A percentile compares a stretch with the other conserved stretches of the same genome.
Conservation (phyloP, 1,140 invertebrate species). For the Matsumurasca onukii region DNA sequence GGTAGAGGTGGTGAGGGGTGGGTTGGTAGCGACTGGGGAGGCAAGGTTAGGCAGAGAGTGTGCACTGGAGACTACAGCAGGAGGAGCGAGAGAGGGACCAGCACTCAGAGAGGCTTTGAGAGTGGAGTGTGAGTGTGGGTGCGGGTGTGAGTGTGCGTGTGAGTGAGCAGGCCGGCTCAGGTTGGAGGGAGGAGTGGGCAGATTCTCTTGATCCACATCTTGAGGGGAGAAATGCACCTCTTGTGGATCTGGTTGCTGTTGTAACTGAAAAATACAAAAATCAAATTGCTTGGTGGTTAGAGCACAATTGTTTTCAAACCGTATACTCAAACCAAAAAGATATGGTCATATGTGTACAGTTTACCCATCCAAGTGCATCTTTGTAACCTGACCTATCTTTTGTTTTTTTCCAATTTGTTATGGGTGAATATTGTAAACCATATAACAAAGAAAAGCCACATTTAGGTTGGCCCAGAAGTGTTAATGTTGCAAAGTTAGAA, state of each 20-base stretch:
- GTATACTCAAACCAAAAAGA: too few relatives aligned
- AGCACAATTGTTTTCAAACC: too few relatives aligned
- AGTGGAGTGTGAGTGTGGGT: conserved; percentile 36
- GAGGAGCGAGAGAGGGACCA: conserved; percentile 39
- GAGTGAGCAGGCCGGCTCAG: neutral
- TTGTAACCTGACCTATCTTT: too few relatives aligned
- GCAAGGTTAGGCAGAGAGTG: conserved; percentile 39
- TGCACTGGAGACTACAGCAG: conserved; percentile 46
- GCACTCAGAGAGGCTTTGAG: conserved; percentile 36
- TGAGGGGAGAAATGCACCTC: conserved; percentile 28
- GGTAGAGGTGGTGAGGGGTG: conserved; percentile 30
- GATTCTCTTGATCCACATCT: conserved; percentile 29
- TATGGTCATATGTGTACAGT: too few relatives aligned
- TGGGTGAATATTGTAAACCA: too few relatives aligned
- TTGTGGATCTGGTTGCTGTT: neutral
- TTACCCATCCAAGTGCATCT: too few relatives aligned
- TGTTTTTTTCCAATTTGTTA: too few relatives aligned
- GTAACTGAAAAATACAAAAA: conserved; percentile 3
- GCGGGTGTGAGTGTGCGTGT: neutral
- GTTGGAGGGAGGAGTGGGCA: conserved; percentile 11
- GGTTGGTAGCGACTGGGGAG: conserved; percentile 43
- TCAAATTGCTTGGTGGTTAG: too few relatives aligned
- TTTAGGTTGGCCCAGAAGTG: too few relatives aligned
- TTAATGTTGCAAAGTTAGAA: too few relatives aligned
- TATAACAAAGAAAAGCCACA: too few relatives aligned